These are phyloP conservation scores for Ophioninae sp. DNA, from an alignment of 2,888 invertebrate species.

Conservation along the genomic window DNA sequence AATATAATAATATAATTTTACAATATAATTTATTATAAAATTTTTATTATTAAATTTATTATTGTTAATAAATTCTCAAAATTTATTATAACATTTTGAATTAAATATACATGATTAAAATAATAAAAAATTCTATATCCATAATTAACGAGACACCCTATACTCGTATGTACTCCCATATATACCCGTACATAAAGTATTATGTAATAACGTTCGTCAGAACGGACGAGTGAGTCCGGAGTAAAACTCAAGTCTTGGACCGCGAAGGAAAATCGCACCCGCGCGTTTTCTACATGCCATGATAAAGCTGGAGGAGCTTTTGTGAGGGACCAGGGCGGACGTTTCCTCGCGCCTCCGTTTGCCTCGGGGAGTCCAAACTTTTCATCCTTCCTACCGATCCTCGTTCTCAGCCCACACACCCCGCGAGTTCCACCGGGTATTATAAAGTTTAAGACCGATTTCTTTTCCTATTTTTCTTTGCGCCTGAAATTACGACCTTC, in stretches of 20 bases:
- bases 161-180: neutral
- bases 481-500: conserved; percentile 61
- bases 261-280: conserved; percentile 39
- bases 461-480: conserved; percentile 64
- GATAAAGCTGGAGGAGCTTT: conserved; percentile 57
- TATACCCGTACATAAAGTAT: conserved; percentile 1
- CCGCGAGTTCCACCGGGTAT: conserved; percentile 57
- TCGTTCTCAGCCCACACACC: conserved; percentile 35
- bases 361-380: conserved; percentile 61
- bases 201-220: conserved; percentile 55
- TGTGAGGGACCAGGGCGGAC: conserved; percentile 41
- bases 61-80: too few species aligned
- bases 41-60: too few species aligned
- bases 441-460: conserved; percentile 63
- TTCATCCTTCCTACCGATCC: conserved; percentile 46
- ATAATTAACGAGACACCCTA: neutral
- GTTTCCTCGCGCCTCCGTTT: conserved; percentile 40
- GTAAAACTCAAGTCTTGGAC: conserved; percentile 50
- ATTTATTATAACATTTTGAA: too few species aligned
- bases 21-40: too few species aligned
- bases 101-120: too few species aligned
- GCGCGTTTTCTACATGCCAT: conserved; percentile 39
- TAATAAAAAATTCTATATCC: too few species aligned
- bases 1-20: too few species aligned
- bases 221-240: conserved; percentile 40